Base-by-base conservation (phyloP, 2,888 invertebrate species). In the Hirtodrosophila confusa region DNA sequence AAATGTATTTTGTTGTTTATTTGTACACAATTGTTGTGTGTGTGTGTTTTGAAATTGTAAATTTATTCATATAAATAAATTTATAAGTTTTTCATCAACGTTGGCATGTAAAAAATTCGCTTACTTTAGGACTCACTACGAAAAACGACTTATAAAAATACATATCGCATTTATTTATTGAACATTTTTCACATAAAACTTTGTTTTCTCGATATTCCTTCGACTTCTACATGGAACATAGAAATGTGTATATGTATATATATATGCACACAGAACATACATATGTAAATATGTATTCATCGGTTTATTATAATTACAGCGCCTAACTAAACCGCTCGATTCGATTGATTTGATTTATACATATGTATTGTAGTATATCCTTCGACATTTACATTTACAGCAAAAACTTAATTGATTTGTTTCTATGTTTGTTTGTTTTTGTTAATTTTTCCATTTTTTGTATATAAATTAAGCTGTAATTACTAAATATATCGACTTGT, bases 111-210 rank as follows among this genome's bases (percentile, higher is more conserved):
- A 71, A 85, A 85, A 80, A 75, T 67, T 71, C 61, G 55, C 69
- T 70, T 77, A 71, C 49, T 63, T 72, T 69, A 77, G 60, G 72
- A 85, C 75, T 82, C 41, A 61, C 12, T 45, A 74, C 54, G 65
- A 75, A 78, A 87, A 87, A 88, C 71, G 70, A 70, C 80, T 82
- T 87, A 88, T 75, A 85, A 88, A 87, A 88, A 86, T 88, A 86
- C 78, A 87, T 73, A 84, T 83, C 86, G 86, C 78, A 84, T 58
- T 77, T 69, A 69, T 69, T 75, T 68, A 69, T 80, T 70, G 54
- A 84, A 83, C 67, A 75, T 71, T 65, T 69, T 63, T 58, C 62
- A 61, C 61, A 71, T 60, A 47, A 75, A 75, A 75, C 75, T 74
- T 66, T n/a, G 67, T 72, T 76, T 67, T 60, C 60, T 64, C 35